These are phyloP conservation scores for Sciurus carolinensis DNA, from an alignment of 2,797 vertebrate genomes.

Conservation along the genomic window DNA sequence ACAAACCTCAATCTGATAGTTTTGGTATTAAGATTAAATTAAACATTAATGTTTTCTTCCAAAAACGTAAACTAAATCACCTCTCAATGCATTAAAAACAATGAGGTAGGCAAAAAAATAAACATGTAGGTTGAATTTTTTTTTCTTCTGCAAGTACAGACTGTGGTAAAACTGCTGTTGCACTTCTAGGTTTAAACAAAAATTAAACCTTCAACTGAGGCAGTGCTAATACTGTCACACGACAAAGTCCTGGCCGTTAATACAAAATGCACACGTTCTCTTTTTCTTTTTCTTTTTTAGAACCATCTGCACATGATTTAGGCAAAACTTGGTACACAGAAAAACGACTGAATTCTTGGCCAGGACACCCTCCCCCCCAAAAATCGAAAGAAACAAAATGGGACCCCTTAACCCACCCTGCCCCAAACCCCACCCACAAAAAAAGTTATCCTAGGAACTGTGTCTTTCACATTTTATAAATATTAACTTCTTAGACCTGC, in stretches of 20 bases:
- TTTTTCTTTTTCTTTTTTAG: slow-evolving; percentile 67
- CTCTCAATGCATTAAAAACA: slow-evolving; percentile 93
- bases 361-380: slow-evolving; percentile 77
- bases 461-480: slow-evolving; percentile 94
- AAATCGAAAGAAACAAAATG: slow-evolving; percentile 86
- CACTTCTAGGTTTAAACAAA: slow-evolving; percentile 91
- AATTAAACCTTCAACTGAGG: slow-evolving; percentile 91
- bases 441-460: slow-evolving; percentile 90
- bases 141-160: slow-evolving; percentile 88
- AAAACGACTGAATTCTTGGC: slow-evolving; percentile 89
- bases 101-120: slow-evolving; percentile 93
- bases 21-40: slow-evolving; percentile 92
- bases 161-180: slow-evolving; percentile 88
- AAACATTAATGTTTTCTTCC: slow-evolving; percentile 90
- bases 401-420: slow-evolving; percentile 84
- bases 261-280: slow-evolving; percentile 86
- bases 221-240: slow-evolving; percentile 92
- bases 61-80: slow-evolving; percentile 90
- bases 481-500: slow-evolving; percentile 92
- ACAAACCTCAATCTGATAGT: slow-evolving; percentile 88
- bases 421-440: slow-evolving; percentile 86
- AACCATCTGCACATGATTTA: slow-evolving; percentile 88
- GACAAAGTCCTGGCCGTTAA: slow-evolving; percentile 90
- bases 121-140: slow-evolving; percentile 88
- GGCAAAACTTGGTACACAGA: slow-evolving; percentile 91